A percentile compares a stretch with the other conserved stretches of the same genome.
Conservation (phyloP, 2,797 vertebrate genomes). For the Tapirus indicus region DNA sequence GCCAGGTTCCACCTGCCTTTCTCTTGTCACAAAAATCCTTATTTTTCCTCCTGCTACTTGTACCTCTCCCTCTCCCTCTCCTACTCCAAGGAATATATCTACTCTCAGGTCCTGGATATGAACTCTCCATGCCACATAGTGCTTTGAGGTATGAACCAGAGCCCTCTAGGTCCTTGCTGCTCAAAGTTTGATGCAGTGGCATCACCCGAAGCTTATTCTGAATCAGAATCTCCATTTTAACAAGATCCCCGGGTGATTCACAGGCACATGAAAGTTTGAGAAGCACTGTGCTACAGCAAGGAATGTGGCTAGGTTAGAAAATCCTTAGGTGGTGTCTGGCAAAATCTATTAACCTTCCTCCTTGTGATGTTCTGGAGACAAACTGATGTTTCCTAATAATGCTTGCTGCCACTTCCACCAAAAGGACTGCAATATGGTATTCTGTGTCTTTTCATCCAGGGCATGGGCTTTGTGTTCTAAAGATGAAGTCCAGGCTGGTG, state of each 20-base stretch:
- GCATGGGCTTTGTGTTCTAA: background rate
- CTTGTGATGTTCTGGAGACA: background rate
- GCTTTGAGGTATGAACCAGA: background rate
- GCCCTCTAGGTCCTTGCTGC: background rate
- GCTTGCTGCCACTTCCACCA: conserved; percentile 12
- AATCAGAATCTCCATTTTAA: conserved; percentile 17
- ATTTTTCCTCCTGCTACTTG: background rate
- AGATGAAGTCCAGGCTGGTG: background rate
- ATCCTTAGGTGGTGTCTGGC: background rate
- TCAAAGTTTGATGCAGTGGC: background rate
- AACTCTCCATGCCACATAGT: background rate
- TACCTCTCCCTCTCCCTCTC: background rate
- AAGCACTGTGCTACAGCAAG: background rate
- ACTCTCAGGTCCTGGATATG: background rate
- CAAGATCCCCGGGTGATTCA: background rate
- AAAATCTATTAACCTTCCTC: conserved; percentile 19
- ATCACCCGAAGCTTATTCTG: background rate
- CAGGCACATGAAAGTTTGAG: background rate
- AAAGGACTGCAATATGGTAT: background rate
- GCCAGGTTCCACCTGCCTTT: background rate
- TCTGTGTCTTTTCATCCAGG: background rate
- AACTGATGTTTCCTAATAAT: background rate
- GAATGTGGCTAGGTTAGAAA: conserved; percentile 20
- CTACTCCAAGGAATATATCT: background rate
- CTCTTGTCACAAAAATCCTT: background rate